A percentile compares a stretch with the other conserved stretches of the same genome.
phyloP scores from a whole-genome alignment of 2,888 invertebrate species.

The Hololepta plana region DNA sequence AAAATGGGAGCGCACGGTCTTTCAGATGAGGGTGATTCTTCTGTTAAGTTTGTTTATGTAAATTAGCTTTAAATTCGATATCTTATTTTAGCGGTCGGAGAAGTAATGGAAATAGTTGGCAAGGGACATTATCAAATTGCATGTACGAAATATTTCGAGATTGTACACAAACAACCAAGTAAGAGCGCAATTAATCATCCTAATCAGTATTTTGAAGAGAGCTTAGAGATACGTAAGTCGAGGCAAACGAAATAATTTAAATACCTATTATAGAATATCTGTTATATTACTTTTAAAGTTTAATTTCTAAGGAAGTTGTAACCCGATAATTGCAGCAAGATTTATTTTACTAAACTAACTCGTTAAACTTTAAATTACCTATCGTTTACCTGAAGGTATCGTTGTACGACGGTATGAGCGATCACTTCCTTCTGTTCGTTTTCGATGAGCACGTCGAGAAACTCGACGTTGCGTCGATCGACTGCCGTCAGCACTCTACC shows the following conservation, averaged over 20 bases:
- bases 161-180: constrained; percentile 39
- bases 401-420: constrained; percentile 92
- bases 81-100: constrained; percentile 39
- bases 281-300: constrained; percentile 5
- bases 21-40: background rate
- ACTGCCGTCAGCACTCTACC: constrained; percentile 88
- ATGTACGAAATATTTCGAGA: constrained; percentile 74
- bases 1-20: constrained; percentile 47
- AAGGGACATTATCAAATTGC: constrained; percentile 77
- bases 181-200: constrained; percentile 70
- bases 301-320: constrained; percentile 2
- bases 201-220: constrained; percentile 80
- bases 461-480: constrained; percentile 84
- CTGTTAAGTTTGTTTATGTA: constrained; percentile 1
- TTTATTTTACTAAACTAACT: background rate
- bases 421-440: constrained; percentile 98
- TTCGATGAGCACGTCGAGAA: constrained; percentile 92
- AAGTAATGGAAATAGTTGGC: constrained; percentile 52
- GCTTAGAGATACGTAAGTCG: too few relatives aligned
- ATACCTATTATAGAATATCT: too few relatives aligned
- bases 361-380: constrained; percentile 21
- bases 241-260: too few relatives aligned
- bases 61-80: background rate
- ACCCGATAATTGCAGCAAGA: constrained; percentile 1
- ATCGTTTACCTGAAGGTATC: constrained; percentile 76